Conservation (phyloP, 2,888 invertebrate genomes). For the Hyposoter dolosus region DNA sequence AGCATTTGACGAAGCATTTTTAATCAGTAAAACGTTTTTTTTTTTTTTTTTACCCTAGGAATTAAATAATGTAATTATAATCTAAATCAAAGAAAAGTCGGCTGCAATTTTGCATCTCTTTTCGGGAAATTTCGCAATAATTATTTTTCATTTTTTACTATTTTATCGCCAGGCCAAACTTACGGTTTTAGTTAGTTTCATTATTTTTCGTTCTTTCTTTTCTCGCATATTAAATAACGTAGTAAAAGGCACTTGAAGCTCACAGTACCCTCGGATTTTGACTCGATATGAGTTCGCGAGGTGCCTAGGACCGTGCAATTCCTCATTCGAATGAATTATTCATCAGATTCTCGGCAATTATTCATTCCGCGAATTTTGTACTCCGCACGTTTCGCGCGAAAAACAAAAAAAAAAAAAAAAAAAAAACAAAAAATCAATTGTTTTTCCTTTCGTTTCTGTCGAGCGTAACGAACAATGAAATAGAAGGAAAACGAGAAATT, state of each 20-base stretch:
- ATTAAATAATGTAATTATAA: not conserved
- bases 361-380: slow-evolving; percentile 36
- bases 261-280: slow-evolving; percentile 5
- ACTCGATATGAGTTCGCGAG: slow-evolving; percentile 7
- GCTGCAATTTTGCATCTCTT: slow-evolving; percentile 1
- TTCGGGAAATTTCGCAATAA: slow-evolving; percentile 17
- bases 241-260: slow-evolving; percentile 2
- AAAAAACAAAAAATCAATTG: not conserved
- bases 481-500: not conserved
- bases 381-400: not conserved
- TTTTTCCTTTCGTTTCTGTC: not conserved
- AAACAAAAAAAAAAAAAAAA: slow-evolving; percentile 9
- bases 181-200: slow-evolving; percentile 35
- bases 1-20: slow-evolving; percentile 44
- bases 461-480: not conserved
- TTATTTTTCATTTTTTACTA: not conserved
- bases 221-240: slow-evolving; percentile 16
- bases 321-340: slow-evolving; percentile 57
- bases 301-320: slow-evolving; percentile 72
- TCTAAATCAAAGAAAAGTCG: not conserved
- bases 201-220: slow-evolving; percentile 8
- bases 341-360: slow-evolving; percentile 39
- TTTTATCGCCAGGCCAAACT: slow-evolving; percentile 14
- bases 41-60: not conserved
- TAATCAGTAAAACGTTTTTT: not conserved